Percentiles rank a stretch among this genome's conserved stretches.
Evolutionary conservation across 2,888 invertebrate species (phyloP).

Genomic region (Tuta absoluta): DNA sequence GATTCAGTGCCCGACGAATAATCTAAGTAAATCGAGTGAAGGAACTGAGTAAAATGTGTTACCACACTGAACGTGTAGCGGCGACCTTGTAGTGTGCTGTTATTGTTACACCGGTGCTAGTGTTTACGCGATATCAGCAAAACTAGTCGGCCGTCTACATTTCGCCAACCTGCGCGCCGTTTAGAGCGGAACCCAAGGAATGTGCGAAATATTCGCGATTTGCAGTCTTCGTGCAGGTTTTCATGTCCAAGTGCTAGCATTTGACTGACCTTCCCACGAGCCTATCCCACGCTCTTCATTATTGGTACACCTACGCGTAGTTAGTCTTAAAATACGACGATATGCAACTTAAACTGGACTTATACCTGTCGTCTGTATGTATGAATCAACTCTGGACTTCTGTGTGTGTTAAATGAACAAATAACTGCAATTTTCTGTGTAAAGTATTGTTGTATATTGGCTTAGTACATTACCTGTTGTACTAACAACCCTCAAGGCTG

Average conservation of each 20-base stretch:
- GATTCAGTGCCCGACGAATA: conserved; percentile 44
- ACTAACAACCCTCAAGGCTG: conserved; percentile 56
- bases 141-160: conserved; percentile 39
- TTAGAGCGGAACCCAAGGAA: conserved; percentile 47
- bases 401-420: conserved; percentile 31
- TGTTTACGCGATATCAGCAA: conserved; percentile 52
- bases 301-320: conserved; percentile 71
- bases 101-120: conserved; percentile 62
- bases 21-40: conserved; percentile 50
- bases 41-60: conserved; percentile 54
- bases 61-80: conserved; percentile 48
- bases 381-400: conserved; percentile 36
- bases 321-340: conserved; percentile 45
- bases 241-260: conserved; percentile 41
- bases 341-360: conserved; percentile 56
- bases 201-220: conserved; percentile 43
- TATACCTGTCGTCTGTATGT: conserved; percentile 41
- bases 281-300: conserved; percentile 73
- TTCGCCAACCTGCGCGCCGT: conserved; percentile 50
- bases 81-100: conserved; percentile 61
- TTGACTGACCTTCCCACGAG: conserved; percentile 68
- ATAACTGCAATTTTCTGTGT: not conserved
- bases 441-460: conserved; percentile 24
- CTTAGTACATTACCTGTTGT: conserved; percentile 41
- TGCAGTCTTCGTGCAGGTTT: conserved; percentile 46